phyloP scores from a whole-genome alignment of 2,113 vertebrate genomes.

The Ophthalmotilapia sp. region DNA sequence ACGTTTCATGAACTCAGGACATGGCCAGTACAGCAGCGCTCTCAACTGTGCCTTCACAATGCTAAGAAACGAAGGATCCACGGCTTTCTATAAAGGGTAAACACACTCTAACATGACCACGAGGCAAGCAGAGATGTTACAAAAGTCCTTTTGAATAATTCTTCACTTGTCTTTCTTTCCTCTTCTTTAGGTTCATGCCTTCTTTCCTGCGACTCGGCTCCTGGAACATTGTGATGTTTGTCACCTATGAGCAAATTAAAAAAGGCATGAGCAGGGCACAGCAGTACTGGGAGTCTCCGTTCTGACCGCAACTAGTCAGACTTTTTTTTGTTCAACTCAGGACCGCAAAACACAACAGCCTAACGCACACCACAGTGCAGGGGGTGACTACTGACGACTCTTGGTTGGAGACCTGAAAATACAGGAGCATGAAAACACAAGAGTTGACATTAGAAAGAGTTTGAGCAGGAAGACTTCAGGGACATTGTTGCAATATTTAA shows the following conservation, averaged over 20 bases:
- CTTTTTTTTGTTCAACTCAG: not conserved
- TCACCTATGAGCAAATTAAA: constrained; percentile 92
- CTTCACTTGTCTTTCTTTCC: not conserved
- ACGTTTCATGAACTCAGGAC: constrained; percentile 86
- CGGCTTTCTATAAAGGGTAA: constrained; percentile 93
- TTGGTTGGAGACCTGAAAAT: not conserved
- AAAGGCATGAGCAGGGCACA: constrained; percentile 67
- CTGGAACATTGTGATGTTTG: constrained; percentile 97
- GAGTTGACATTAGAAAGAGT: not conserved
- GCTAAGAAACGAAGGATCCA: constrained; percentile 78
- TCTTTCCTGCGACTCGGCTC: constrained; percentile 88
- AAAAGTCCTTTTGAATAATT: not conserved
- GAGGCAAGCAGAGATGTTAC: not conserved
- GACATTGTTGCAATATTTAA: not conserved
- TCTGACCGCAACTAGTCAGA: constrained; percentile 32
- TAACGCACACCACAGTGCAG: not conserved
- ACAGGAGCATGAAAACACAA: not conserved
- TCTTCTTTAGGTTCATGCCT: constrained; percentile 78
- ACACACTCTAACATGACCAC: not conserved
- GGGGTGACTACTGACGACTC: not conserved
- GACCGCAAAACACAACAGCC: not conserved
- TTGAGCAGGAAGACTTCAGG: not conserved
- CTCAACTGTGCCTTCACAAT: constrained; percentile 82
- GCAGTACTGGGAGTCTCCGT: constrained; percentile 72
- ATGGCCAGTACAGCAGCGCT: constrained; percentile 77